These are phyloP conservation scores for Pyrrhosoma nymphula DNA, from an alignment of 2,888 invertebrate genomes.

Conservation along the genomic window DNA sequence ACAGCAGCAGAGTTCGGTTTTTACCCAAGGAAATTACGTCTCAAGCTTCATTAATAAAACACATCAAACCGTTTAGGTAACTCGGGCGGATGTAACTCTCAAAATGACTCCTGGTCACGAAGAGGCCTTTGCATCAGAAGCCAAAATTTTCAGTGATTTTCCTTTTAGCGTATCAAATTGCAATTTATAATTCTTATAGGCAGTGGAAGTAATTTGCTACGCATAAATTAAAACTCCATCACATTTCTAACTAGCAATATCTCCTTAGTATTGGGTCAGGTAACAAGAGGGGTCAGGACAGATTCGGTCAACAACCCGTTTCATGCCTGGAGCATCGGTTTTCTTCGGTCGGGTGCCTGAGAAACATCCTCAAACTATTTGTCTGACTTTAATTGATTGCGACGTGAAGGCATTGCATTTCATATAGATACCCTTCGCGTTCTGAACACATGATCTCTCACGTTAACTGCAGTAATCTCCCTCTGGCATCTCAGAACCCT, in stretches of 20 bases:
- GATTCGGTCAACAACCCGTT: background rate
- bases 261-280: background rate
- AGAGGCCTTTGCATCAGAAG: background rate
- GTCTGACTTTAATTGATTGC: too few species aligned
- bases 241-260: background rate
- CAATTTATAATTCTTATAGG: background rate
- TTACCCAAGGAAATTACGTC: too few species aligned
- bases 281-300: background rate
- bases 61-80: too few species aligned
- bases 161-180: background rate
- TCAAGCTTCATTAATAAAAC: too few species aligned
- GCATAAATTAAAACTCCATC: background rate
- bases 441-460: too few species aligned
- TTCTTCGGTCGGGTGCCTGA: background rate
- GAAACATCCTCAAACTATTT: background rate
- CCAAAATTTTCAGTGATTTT: background rate
- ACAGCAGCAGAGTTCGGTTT: too few species aligned
- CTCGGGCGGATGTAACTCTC: background rate
- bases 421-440: too few species aligned
- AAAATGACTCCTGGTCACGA: background rate
- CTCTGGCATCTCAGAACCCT: too few species aligned
- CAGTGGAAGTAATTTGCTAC: background rate
- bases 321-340: background rate
- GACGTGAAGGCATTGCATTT: too few species aligned
- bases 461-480: too few species aligned